Conservation (phyloP, 1,140 invertebrate genomes). For the Dreissena polymorpha region DNA sequence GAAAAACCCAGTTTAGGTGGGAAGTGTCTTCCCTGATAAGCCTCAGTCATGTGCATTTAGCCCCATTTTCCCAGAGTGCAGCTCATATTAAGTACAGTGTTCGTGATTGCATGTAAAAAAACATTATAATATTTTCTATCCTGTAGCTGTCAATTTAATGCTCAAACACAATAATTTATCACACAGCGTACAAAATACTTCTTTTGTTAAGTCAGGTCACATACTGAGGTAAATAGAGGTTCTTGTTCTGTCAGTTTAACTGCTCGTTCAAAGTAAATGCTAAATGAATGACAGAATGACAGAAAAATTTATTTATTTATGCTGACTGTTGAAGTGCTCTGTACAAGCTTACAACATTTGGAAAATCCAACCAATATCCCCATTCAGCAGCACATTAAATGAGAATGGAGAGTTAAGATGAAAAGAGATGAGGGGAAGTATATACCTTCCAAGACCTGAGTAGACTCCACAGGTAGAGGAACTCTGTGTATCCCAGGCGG, state of each 20-base stretch:
- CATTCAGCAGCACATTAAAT: too few species aligned
- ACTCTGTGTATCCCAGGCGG: conserved; percentile 70
- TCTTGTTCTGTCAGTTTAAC: background rate
- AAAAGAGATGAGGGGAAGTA: too few species aligned
- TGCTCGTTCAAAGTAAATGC: background rate
- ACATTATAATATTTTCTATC: background rate
- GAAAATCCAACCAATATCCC: too few species aligned
- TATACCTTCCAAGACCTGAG: conserved; percentile 46
- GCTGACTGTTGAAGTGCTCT: too few species aligned
- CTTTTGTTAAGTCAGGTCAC: background rate
- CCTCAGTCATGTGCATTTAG: too few species aligned
- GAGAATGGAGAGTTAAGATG: too few species aligned
- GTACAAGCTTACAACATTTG: too few species aligned
- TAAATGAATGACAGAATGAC: background rate
- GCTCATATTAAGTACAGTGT: too few species aligned
- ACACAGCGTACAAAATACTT: background rate
- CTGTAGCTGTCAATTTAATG: background rate
- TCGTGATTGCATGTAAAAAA: too few species aligned
- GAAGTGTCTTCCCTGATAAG: too few species aligned
- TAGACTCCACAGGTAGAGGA: conserved; percentile 70
- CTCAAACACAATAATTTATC: background rate
- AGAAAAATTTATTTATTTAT: background rate
- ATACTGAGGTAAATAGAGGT: background rate
- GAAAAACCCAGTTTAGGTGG: too few species aligned
- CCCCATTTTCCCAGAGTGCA: too few species aligned